These are phyloP conservation scores for Encarsia formosa DNA, from an alignment of 2,888 invertebrate genomes.

Conservation along the genomic window DNA sequence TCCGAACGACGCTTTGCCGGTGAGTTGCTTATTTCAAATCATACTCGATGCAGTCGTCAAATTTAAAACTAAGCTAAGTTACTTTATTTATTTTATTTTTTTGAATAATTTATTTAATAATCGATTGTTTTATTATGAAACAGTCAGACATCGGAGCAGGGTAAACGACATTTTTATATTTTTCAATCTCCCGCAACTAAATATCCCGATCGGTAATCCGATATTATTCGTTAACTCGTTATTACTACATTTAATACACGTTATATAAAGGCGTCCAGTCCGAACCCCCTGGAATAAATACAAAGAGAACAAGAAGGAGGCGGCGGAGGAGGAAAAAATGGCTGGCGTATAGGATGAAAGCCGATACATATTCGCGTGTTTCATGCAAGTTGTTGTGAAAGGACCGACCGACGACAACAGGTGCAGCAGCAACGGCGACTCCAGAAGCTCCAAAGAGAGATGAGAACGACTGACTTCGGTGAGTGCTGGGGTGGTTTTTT, in stretches of 20 bases:
- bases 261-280: conserved; percentile 20
- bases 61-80: no score
- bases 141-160: no score
- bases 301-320: neutral
- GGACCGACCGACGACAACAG: conserved; percentile 4
- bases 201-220: conserved; percentile 4
- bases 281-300: neutral
- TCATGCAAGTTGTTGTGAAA: conserved; percentile 6
- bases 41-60: no score
- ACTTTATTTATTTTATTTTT: no score
- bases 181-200: no score
- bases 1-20: no score
- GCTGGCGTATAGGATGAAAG: conserved; percentile 25
- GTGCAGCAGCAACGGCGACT: neutral
- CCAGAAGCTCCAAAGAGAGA: conserved; percentile 11
- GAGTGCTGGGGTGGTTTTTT: conserved; percentile 47
- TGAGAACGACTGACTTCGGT: conserved; percentile 50
- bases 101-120: no score
- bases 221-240: conserved; percentile 14
- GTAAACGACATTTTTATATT: no score
- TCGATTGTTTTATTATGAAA: no score
- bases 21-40: no score
- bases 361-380: conserved; percentile 15
- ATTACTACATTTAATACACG: conserved; percentile 9
- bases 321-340: conserved; percentile 1